Evolutionary conservation across 2,113 vertebrate genomes (phyloP).

Genomic region (Tupaia tana): DNA sequence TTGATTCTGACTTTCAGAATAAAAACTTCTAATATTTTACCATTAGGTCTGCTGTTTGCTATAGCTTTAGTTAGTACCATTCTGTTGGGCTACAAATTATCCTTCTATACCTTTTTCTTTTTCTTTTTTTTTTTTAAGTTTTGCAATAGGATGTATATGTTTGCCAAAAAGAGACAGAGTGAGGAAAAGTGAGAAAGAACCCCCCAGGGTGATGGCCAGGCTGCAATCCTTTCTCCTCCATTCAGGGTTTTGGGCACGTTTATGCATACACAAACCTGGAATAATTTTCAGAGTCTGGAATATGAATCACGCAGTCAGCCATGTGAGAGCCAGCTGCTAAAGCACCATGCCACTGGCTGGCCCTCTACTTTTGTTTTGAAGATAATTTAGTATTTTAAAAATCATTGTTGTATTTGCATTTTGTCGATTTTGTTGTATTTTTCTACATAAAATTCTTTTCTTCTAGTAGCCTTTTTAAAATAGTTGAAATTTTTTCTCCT

Average conservation of each 20-base stretch:
- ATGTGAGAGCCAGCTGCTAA: too few relatives aligned
- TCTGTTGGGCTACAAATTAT: not conserved
- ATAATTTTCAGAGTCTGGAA: too few relatives aligned
- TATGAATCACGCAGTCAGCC: too few relatives aligned
- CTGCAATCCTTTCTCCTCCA: too few relatives aligned
- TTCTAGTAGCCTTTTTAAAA: not conserved
- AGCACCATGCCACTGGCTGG: too few relatives aligned
- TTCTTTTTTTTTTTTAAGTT: too few relatives aligned
- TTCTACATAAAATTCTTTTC: not conserved
- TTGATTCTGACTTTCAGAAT: conserved; percentile 36
- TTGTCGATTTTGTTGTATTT: not conserved
- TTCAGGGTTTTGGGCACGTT: too few relatives aligned
- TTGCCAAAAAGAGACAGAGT: too few relatives aligned
- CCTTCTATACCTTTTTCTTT: not conserved
- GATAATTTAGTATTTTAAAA: not conserved
- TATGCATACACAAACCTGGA: too few relatives aligned
- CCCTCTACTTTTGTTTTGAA: not conserved
- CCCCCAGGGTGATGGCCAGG: too few relatives aligned
- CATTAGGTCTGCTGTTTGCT: not conserved
- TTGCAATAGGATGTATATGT: too few relatives aligned
- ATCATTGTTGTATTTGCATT: not conserved
- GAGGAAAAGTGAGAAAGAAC: too few relatives aligned
- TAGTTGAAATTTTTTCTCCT: not conserved
- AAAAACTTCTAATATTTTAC: not conserved
- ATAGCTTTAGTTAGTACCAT: not conserved